Conservation (phyloP, 2,888 invertebrate species). For the Eudemis profundana region DNA sequence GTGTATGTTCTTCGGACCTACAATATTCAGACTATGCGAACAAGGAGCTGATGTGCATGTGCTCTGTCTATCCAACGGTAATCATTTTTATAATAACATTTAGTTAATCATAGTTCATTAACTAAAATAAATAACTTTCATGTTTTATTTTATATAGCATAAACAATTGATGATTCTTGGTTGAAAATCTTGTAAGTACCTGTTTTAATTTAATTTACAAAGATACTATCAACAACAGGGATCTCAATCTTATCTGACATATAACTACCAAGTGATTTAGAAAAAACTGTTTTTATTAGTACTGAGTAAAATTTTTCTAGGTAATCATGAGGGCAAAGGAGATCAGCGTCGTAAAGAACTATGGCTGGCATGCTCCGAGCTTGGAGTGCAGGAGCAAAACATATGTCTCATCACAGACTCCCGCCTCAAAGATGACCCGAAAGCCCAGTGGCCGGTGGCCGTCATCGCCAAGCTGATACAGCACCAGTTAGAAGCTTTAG, state of each 20-base stretch:
- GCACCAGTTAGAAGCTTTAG: conserved; percentile 88
- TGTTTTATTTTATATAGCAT: no score
- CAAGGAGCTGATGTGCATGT: conserved; percentile 90
- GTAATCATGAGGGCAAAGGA: conserved; percentile 88
- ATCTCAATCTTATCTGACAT: no score
- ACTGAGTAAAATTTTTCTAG: no score
- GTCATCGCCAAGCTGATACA: conserved; percentile 76
- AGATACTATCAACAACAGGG: no score
- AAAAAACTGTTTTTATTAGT: no score
- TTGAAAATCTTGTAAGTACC: no score
- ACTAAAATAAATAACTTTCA: no score
- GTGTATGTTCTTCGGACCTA: conserved; percentile 99
- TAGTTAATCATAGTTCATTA: no score
- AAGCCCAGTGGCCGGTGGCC: conserved; percentile 89
- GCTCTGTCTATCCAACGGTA: conserved; percentile 94
- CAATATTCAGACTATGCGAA: conserved; percentile 89
- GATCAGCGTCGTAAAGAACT: conserved; percentile 90
- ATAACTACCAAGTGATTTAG: no score
- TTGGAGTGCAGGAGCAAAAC: conserved; percentile 92
- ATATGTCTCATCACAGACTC: conserved; percentile 90
- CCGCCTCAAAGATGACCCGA: conserved; percentile 91
- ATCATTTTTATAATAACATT: no score
- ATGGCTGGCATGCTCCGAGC: conserved; percentile 90
- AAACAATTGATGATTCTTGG: no score
- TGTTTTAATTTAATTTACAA: no score